A percentile compares a stretch with the other conserved stretches of the same genome.
Conservation (phyloP, 2,113 vertebrate genomes). For the Regulus satrapa region DNA sequence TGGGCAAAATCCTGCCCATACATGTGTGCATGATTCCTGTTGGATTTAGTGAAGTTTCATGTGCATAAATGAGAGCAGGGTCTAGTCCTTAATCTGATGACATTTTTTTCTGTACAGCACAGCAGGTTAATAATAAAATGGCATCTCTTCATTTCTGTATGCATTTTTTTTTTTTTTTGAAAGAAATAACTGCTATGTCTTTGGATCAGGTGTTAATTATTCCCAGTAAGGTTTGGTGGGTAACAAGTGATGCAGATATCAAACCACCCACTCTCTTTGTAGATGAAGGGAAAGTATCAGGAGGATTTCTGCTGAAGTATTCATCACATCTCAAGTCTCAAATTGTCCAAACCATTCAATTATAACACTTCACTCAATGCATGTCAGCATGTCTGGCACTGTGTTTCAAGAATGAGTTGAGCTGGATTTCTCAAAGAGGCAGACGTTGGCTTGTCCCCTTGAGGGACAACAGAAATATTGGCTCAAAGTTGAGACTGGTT, state of each 20-base stretch:
- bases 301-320: conserved; percentile 45
- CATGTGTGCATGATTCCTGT: neutral
- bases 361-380: conserved; percentile 50
- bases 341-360: conserved; percentile 65
- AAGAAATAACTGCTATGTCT: conserved; percentile 38
- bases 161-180: neutral
- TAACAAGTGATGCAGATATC: conserved; percentile 53
- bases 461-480: conserved; percentile 17
- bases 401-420: neutral
- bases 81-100: conserved; percentile 49
- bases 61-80: neutral
- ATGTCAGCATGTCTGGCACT: conserved; percentile 38
- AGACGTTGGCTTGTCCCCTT: neutral
- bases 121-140: conserved; percentile 70
- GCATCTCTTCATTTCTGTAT: conserved; percentile 53
- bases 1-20: neutral
- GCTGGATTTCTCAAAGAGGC: neutral
- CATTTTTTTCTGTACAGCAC: conserved; percentile 42
- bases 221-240: conserved; percentile 64
- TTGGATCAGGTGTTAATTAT: conserved; percentile 68
- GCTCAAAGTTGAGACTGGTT: neutral
- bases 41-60: neutral
- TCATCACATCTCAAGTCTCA: conserved; percentile 44
- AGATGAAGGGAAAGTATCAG: conserved; percentile 59
- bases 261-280: conserved; percentile 54